phyloP scores from a whole-genome alignment of 2,113 vertebrate species.

The Hippopotamus amphibius region DNA sequence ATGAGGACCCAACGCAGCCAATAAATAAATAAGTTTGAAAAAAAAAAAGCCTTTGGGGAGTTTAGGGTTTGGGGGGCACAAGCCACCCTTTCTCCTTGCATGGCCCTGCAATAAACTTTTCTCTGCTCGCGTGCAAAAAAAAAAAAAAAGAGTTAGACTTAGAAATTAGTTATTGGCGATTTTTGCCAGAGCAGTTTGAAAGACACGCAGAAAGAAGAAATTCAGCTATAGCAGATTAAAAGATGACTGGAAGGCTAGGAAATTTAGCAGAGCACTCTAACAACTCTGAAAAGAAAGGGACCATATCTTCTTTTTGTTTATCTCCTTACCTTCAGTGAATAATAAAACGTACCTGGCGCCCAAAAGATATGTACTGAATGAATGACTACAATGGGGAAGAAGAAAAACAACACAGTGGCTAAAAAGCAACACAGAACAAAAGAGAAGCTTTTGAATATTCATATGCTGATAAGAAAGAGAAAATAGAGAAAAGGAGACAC shows the following conservation, averaged over 20 bases:
- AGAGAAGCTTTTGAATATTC: neutral
- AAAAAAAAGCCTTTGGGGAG: no score
- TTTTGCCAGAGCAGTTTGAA: neutral
- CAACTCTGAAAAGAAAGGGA: neutral
- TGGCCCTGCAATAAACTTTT: no score
- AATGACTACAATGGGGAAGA: neutral
- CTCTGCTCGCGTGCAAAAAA: no score
- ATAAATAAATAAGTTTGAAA: no score
- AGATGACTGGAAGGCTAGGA: slow-evolving; percentile 12
- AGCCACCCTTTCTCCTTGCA: no score
- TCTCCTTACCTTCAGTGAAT: neutral
- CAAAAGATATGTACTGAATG: neutral
- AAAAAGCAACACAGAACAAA: neutral
- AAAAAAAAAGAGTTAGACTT: neutral
- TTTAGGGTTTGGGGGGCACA: no score
- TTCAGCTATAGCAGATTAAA: neutral
- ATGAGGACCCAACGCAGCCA: no score
- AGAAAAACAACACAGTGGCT: neutral
- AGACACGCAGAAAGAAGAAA: neutral
- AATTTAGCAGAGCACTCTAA: neutral
- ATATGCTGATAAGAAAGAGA: neutral
- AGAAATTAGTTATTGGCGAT: neutral
- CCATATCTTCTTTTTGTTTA: neutral
- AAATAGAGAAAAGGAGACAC: neutral
- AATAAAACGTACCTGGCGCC: neutral